Conservation (phyloP, 2,797 vertebrate species). For the Etheostoma perlongum region DNA sequence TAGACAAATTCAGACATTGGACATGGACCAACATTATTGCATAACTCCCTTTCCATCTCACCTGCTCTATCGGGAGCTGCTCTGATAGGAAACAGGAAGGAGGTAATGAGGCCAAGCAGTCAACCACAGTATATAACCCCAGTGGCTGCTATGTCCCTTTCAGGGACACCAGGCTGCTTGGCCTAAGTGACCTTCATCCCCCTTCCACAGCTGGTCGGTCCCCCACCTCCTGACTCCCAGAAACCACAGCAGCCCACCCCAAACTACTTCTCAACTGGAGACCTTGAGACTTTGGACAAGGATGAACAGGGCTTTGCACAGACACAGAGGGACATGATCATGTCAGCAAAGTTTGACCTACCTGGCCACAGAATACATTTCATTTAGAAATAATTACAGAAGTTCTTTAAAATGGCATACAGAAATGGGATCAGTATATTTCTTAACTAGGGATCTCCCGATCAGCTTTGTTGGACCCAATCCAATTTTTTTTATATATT, state of each 20-base stretch:
- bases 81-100: slow-evolving; percentile 68
- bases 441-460: too few relatives aligned
- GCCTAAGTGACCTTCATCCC: slow-evolving; percentile 51
- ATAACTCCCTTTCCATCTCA: slow-evolving; percentile 52
- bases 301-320: slow-evolving; percentile 8
- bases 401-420: neutral
- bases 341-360: slow-evolving; percentile 19
- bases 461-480: too few relatives aligned
- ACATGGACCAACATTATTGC: slow-evolving; percentile 33
- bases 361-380: neutral
- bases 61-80: slow-evolving; percentile 50
- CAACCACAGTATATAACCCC: slow-evolving; percentile 34
- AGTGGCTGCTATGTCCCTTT: slow-evolving; percentile 28
- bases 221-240: slow-evolving; percentile 27
- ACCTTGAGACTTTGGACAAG: slow-evolving; percentile 23
- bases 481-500: too few relatives aligned
- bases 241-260: neutral
- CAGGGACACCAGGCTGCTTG: slow-evolving; percentile 41
- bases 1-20: slow-evolving; percentile 42
- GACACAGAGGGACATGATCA: neutral
- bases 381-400: too few relatives aligned
- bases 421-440: neutral
- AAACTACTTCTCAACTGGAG: slow-evolving; percentile 32
- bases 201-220: slow-evolving; percentile 57
- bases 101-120: slow-evolving; percentile 57